Percentiles rank a stretch among this genome's conserved stretches.
Conservation (phyloP, 2,113 vertebrate genomes). For the Callocephalon fimbriatum region DNA sequence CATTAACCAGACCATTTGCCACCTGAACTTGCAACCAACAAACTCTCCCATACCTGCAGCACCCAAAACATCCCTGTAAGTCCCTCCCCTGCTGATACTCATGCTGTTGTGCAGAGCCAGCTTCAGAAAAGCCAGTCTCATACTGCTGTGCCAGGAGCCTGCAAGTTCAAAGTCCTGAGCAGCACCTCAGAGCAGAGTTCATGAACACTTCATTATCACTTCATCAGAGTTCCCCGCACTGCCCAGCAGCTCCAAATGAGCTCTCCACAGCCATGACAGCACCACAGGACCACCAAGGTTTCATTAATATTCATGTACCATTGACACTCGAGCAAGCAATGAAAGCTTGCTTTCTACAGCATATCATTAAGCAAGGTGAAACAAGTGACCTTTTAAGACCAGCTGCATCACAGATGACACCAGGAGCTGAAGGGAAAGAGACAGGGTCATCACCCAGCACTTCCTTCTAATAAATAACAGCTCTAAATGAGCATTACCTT, state of each 20-base stretch:
- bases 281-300: constrained; percentile 39
- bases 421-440: background rate
- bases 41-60: background rate
- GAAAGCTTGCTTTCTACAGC: constrained; percentile 63
- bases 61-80: rapidly evolving
- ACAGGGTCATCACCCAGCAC: background rate
- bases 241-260: constrained; percentile 52
- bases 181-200: background rate
- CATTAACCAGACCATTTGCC: background rate
- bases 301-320: constrained; percentile 78
- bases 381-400: constrained; percentile 58
- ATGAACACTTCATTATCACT: constrained; percentile 54
- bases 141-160: background rate
- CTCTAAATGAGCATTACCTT: constrained; percentile 6
- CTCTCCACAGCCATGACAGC: background rate
- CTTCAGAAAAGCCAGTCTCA: background rate
- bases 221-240: constrained; percentile 38
- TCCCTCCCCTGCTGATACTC: background rate
- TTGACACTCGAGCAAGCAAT: constrained; percentile 45
- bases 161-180: background rate
- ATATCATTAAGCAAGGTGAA: constrained; percentile 65
- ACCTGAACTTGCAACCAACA: background rate
- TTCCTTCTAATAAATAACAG: constrained; percentile 16
- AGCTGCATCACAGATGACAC: background rate
- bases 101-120: background rate